These are phyloP conservation scores for Dynastes maya DNA, from an alignment of 2,888 invertebrate species.

Conservation along the genomic window DNA sequence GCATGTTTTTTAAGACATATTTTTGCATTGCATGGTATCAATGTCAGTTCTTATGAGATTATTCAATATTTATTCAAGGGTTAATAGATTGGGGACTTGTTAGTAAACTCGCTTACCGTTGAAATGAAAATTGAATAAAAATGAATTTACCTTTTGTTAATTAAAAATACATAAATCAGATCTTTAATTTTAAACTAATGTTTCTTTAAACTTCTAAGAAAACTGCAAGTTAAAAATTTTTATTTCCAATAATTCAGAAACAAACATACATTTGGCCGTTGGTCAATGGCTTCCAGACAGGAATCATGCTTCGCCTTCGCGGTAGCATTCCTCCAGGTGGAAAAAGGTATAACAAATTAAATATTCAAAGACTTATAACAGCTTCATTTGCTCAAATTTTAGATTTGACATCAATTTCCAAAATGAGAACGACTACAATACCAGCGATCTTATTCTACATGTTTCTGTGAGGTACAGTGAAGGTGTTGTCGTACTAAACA, in stretches of 20 bases:
- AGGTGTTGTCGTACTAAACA: conserved; percentile 18
- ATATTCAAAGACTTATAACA: background rate
- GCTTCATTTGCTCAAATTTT: background rate
- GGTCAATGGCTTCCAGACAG: conserved; percentile 13
- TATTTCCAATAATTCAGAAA: conserved; percentile 1
- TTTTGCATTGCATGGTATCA: no score
- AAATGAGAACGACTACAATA: conserved; percentile 15
- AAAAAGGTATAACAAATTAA: background rate
- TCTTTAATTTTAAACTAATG: background rate
- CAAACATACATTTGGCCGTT: conserved; percentile 20
- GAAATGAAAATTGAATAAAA: no score
- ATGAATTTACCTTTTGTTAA: no score
- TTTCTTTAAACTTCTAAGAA: background rate
- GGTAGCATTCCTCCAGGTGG: conserved; percentile 17
- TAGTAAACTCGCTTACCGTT: no score
- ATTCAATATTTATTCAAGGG: no score
- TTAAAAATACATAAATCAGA: no score
- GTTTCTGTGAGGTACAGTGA: conserved; percentile 20
- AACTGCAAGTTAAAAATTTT: background rate
- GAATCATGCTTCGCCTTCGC: conserved; percentile 17
- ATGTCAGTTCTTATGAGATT: no score
- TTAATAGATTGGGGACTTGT: no score
- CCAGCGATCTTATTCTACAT: conserved; percentile 31
- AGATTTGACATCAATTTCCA: conserved; percentile 29
- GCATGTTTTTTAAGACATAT: no score